phyloP scores from a whole-genome alignment of 1,140 invertebrate genomes.

The Holotrichia oblita region DNA sequence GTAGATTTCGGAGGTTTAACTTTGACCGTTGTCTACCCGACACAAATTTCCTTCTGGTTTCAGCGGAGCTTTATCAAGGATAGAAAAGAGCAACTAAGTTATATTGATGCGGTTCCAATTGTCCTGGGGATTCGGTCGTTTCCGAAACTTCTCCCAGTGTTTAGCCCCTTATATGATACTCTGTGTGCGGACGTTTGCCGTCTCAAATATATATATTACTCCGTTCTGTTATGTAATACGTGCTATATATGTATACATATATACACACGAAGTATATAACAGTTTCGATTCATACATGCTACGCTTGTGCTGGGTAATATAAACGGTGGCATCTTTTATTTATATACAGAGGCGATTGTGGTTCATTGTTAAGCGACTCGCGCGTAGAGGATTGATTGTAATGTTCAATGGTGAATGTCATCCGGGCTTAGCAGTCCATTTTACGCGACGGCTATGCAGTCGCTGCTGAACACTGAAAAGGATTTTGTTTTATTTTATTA shows the following conservation, averaged over 20 bases:
- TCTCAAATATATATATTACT: conserved; percentile 30
- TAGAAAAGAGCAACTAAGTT: conserved; percentile 36
- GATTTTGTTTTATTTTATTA: conserved; percentile 53
- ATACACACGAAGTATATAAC: background rate
- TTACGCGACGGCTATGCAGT: conserved; percentile 39
- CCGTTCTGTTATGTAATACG: background rate
- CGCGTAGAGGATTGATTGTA: conserved; percentile 50
- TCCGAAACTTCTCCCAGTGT: conserved; percentile 28
- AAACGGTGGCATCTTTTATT: conserved; percentile 48
- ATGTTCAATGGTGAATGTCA: conserved; percentile 48
- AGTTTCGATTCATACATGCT: background rate
- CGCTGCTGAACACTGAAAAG: conserved; percentile 48
- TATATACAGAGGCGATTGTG: conserved; percentile 45
- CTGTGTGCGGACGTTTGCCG: conserved; percentile 18
- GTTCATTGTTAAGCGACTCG: conserved; percentile 48
- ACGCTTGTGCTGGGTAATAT: background rate
- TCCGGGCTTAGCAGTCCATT: conserved; percentile 47
- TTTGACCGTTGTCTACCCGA: conserved; percentile 34
- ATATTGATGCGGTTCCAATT: conserved; percentile 35
- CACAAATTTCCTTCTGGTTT: conserved; percentile 36
- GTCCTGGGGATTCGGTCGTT: conserved; percentile 33
- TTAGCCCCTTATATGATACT: conserved; percentile 27
- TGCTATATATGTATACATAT: background rate
- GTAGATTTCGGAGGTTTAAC: conserved; percentile 27
- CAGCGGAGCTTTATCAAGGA: conserved; percentile 30